Evolutionary conservation across 2,888 invertebrate genomes (phyloP), one percentile per base, ranked within the genome.

Genomic region (Cosmopolites sordidus): DNA sequence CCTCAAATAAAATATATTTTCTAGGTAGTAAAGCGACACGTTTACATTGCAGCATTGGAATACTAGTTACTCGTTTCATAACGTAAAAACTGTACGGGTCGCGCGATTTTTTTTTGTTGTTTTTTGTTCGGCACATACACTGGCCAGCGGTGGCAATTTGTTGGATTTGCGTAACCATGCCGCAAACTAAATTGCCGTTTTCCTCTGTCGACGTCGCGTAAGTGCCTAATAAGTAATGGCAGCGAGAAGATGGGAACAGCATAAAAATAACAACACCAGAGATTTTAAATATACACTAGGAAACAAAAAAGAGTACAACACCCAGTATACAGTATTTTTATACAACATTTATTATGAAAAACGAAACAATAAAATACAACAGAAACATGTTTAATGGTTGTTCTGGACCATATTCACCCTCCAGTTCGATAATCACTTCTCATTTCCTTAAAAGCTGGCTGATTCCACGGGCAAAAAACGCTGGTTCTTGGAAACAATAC

Each of bases 101-200:
- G 12, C 33, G n/a, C 5, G 8, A 22, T 22, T 22, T 33, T 33
- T 33, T 27, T 27, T 27, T 9, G 27, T 9, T 33, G 33, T 12
- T 12, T 33, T 33, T 12, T 11, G 33, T 22, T 22, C 4, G 33
- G n/a, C 33, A 33, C 11, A 33, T 11, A 33, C 11, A n/a, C n/a
- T n/a, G n/a, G n/a, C n/a, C n/a, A 33, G 12, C 12, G 33, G 33
- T 33, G 12, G 33, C n/a, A 33, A 33, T 33, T 33, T 33, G 12
- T 33, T 11, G 33, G 33, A n/a, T 12, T 33, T 33, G 33, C 33
- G 33, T 33, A 33, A 33, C 33, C 33, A 12, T 33, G 33, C 33
- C 33, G 33, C 33, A 33, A 33, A 6, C n/a, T 33, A 33, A 33
- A 33, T 33, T 33, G 33, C 33, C 33, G 33, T 33, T 33, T 33